Conservation (phyloP, 2,888 invertebrate species). For the Nomada flava region DNA sequence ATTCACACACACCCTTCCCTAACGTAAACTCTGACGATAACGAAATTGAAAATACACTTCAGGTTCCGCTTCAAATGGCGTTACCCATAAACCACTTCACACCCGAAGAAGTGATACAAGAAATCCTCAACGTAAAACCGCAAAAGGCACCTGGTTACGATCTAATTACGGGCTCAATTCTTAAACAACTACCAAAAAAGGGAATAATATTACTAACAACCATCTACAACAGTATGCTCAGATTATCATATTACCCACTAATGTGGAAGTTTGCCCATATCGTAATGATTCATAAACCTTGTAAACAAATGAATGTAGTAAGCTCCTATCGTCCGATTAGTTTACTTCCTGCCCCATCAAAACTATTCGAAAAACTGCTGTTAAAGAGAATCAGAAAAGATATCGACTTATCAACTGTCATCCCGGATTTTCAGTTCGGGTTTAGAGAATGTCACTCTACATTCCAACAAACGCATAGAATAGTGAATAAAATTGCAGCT, state of each 20-base stretch:
- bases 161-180: not conserved
- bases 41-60: not conserved
- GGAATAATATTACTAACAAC: not conserved
- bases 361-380: no score
- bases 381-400: no score
- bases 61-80: not conserved
- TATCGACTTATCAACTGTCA: no score
- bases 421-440: no score
- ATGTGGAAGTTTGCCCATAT: not conserved
- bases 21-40: not conserved
- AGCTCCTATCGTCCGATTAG: no score
- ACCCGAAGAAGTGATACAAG: not conserved
- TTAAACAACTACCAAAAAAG: not conserved
- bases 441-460: no score
- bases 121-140: not conserved
- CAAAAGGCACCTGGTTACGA: not conserved
- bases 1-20: not conserved
- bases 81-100: not conserved
- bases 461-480: no score
- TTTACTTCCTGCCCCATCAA: no score
- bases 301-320: no score
- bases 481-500: no score
- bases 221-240: not conserved
- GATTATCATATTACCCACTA: not conserved
- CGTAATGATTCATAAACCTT: not conserved